These are phyloP conservation scores for Xiphophorus birchmanni DNA, from an alignment of 2,797 vertebrate species.

Conservation along the genomic window DNA sequence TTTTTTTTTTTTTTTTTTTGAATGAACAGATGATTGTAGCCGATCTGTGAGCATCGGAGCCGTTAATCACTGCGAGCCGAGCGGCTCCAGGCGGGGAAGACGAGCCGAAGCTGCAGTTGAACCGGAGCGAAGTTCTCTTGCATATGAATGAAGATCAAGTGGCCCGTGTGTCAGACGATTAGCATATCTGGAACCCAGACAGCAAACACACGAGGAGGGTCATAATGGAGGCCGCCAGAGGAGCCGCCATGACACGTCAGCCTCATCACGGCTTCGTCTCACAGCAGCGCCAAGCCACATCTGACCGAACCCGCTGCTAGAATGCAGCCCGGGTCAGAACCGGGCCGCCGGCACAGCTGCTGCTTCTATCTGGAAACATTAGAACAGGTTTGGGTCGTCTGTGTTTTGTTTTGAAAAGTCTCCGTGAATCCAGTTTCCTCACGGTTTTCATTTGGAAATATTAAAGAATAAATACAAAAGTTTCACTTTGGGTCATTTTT, in stretches of 20 bases:
- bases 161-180: conserved; percentile 36
- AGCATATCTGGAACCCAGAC: conserved; percentile 19
- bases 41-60: not conserved
- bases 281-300: not conserved
- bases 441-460: not conserved
- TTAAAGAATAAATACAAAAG: not conserved
- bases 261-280: not conserved
- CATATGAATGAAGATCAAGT: conserved; percentile 23
- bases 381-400: too few species aligned
- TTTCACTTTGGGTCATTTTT: too few species aligned
- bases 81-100: not conserved
- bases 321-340: too few species aligned
- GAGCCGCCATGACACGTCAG: not conserved
- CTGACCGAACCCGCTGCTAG: not conserved
- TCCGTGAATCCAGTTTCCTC: too few species aligned
- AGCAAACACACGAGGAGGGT: not conserved
- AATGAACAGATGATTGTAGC: not conserved
- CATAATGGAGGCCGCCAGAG: conserved; percentile 13
- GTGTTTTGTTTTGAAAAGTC: not conserved
- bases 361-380: too few species aligned
- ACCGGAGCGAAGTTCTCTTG: conserved; percentile 9
- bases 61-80: not conserved
- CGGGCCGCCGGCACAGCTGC: too few species aligned
- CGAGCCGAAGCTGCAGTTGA: conserved; percentile 18
- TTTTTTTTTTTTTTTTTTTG: too few species aligned